These are phyloP conservation scores for Cariama cristata DNA, from an alignment of 2,113 vertebrate species.

Conservation along the genomic window DNA sequence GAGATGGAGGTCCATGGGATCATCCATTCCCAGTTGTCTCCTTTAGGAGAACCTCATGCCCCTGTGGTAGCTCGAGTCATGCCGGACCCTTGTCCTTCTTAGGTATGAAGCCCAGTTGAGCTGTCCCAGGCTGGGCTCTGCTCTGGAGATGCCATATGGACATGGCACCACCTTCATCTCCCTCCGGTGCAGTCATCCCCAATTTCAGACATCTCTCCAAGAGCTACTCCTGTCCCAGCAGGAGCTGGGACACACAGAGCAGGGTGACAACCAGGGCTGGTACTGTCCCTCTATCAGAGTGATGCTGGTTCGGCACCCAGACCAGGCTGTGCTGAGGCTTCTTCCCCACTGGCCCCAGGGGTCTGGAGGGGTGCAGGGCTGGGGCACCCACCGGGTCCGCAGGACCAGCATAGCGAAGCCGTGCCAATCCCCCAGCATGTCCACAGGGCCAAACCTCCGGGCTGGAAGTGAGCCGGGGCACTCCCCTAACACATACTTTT, in stretches of 20 bases:
- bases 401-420: background rate
- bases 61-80: background rate
- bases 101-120: background rate
- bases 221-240: background rate
- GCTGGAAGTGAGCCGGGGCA: rapidly evolving
- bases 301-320: background rate
- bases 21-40: background rate
- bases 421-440: rapidly evolving
- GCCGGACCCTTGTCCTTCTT: background rate
- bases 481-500: rapidly evolving
- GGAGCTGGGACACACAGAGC: background rate
- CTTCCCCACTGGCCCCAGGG: background rate
- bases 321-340: background rate
- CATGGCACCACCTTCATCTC: background rate
- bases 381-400: background rate
- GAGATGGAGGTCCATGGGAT: background rate
- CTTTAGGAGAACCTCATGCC: background rate
- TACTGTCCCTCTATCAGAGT: background rate
- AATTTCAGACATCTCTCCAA: background rate
- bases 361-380: rapidly evolving
- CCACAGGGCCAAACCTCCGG: rapidly evolving
- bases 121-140: background rate
- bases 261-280: background rate
- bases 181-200: background rate
- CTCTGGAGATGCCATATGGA: background rate